A percentile compares a stretch with the other conserved stretches of the same genome.
Evolutionary conservation across 2,113 vertebrate genomes (phyloP).

Genomic region (Tinamus guttatus): DNA sequence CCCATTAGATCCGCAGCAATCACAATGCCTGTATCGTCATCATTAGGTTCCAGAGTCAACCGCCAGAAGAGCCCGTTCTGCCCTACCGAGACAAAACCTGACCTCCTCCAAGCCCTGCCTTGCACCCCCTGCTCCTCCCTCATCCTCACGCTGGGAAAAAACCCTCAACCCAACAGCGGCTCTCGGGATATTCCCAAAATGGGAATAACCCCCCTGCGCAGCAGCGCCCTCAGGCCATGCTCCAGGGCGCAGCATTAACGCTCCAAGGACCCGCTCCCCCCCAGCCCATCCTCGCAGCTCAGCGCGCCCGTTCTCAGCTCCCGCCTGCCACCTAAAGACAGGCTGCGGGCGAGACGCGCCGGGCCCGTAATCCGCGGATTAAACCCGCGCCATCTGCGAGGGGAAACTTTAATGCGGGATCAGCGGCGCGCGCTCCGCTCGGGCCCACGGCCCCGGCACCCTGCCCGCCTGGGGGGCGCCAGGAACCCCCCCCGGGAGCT

Average conservation of each 20-base stretch:
- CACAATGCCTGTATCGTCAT: not conserved
- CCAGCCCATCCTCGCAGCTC: not conserved
- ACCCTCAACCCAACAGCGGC: not conserved
- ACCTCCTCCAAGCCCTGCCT: not conserved
- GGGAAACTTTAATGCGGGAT: not conserved
- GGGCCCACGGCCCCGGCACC: not conserved
- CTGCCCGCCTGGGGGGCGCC: not conserved
- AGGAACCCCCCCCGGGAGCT: rapidly evolving
- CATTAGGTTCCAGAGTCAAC: not conserved
- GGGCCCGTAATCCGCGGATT: constrained; percentile 62
- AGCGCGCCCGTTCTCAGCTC: constrained; percentile 40
- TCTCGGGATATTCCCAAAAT: not conserved
- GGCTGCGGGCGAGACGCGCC: constrained; percentile 30
- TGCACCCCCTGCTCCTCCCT: rapidly evolving
- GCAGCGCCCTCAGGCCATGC: no score
- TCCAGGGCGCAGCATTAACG: no score
- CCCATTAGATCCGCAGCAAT: not conserved
- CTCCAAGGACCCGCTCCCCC: not conserved
- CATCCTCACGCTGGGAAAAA: constrained; percentile 30
- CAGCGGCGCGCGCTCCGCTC: not conserved
- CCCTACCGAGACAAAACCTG: not conserved
- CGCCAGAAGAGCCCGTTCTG: not conserved
- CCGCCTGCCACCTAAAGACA: constrained; percentile 66
- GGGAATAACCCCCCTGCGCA: no score
- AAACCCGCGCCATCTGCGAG: constrained; percentile 65